Evolutionary conservation across 2,888 invertebrate genomes (phyloP), one percentile per base, ranked within the genome.

Genomic region (Parnassius smintheus): DNA sequence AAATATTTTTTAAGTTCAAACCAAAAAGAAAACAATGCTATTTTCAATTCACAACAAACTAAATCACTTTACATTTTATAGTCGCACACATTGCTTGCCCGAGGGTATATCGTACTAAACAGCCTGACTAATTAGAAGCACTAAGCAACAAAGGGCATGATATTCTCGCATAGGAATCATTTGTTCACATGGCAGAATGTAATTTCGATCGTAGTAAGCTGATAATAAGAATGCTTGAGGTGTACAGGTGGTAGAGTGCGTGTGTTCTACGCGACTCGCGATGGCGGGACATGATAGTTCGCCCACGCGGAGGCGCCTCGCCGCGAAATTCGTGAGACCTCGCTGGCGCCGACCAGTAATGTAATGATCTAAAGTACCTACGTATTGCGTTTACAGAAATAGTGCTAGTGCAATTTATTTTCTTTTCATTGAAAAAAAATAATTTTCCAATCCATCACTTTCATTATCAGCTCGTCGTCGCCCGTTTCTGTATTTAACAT

Each of bases 121-220:
- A 86, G 88, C 76, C 86, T 88, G 89, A 90, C 91, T 91, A 91
- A 91, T 91, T 90, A 91, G 91, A 86, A 81, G 86, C 85, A 86
- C 88, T 85, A 84, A 79, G 82, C 85, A 88, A 90, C 88, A 88
- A 89, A 88, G 83, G 77, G 78, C 80, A 75, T 81, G 70, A 62
- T 63, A 51, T 59, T 59, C 59, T 41, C 25, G 25, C 11, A 44
- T 49, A 35, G 57, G 25, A 49, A 51, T 55, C 50, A 52, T 79
- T 75, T 74, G 73, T 66, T 70, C 72, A 68, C 70, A 67, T 69
- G 73, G 73, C n/a, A 2, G 63, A 46, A 57, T 65, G 53, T 75
- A 74, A 72, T 73, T 18, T 81, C 66, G 70, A 72, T 80, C 77
- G 75, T 84, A 81, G 68, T 59, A 18, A 44, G 65, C 58, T 67